Evolutionary conservation across 1,140 invertebrate genomes (phyloP).

Genomic region (Dendroctonus ponderosae): DNA sequence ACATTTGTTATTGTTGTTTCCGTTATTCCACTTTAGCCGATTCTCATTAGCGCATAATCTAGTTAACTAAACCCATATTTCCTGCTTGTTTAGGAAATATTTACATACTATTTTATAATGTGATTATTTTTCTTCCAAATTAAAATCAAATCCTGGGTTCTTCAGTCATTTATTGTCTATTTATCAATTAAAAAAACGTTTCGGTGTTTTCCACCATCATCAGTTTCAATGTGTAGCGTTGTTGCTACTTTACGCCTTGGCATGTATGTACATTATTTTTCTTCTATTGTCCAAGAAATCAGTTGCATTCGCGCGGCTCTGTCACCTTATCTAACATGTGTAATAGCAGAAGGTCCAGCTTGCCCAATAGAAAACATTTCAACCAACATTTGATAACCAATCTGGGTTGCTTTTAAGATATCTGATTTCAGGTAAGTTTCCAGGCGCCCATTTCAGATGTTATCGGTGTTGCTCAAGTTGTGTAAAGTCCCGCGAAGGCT

Average conservation of each 20-base stretch:
- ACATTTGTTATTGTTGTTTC: background rate
- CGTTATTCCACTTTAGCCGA: background rate
- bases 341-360: slow-evolving; percentile 3
- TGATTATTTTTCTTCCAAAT: background rate
- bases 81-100: background rate
- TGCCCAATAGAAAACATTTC: background rate
- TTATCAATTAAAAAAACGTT: too few species aligned
- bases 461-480: slow-evolving; percentile 38
- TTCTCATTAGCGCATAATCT: background rate
- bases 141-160: too few species aligned
- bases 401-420: slow-evolving; percentile 17
- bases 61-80: too few species aligned
- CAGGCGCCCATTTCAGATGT: slow-evolving; percentile 32
- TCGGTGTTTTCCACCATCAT: too few species aligned
- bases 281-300: background rate
- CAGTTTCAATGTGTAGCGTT: too few species aligned
- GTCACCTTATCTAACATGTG: background rate
- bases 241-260: too few species aligned
- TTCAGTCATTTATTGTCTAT: too few species aligned
- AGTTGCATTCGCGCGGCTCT: background rate
- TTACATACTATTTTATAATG: background rate
- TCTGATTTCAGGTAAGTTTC: slow-evolving; percentile 23
- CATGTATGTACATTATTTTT: too few species aligned
- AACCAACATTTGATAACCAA: slow-evolving; percentile 18
- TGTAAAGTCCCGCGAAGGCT: slow-evolving; percentile 35